Evolutionary conservation across 2,113 vertebrate species (phyloP).

Genomic region (Catagonus wagneri): DNA sequence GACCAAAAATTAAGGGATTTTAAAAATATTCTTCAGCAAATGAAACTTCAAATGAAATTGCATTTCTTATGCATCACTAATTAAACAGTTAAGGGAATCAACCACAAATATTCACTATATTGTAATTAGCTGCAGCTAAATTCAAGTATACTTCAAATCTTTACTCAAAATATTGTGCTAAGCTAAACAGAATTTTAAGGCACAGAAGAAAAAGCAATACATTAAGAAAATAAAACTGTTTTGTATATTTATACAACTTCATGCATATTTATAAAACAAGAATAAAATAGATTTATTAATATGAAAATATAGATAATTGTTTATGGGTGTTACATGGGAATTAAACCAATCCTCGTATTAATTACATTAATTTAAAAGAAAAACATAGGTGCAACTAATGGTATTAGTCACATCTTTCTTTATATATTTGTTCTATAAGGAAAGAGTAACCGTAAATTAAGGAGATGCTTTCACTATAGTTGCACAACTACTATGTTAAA

Average conservation of each 20-base stretch:
- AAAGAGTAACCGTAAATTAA: neutral
- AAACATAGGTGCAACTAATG: neutral
- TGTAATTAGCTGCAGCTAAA: neutral
- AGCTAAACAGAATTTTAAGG: neutral
- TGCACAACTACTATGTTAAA: neutral
- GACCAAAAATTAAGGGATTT: neutral
- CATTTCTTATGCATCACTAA: neutral
- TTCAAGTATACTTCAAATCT: neutral
- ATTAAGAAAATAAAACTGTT: neutral
- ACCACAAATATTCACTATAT: neutral
- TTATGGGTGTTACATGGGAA: neutral
- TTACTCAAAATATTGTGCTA: neutral
- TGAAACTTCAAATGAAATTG: neutral
- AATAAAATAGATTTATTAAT: neutral
- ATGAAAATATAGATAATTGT: neutral
- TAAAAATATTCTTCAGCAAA: neutral
- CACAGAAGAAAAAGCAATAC: neutral
- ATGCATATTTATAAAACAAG: neutral
- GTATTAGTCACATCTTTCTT: neutral
- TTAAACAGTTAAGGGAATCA: neutral
- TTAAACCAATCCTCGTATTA: neutral
- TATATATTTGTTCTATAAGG: neutral
- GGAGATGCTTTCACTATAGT: neutral
- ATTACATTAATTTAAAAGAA: neutral
- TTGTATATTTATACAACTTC: neutral